Evolutionary conservation across 2,888 invertebrate genomes (phyloP).

Genomic region (Drosophila borealis): DNA sequence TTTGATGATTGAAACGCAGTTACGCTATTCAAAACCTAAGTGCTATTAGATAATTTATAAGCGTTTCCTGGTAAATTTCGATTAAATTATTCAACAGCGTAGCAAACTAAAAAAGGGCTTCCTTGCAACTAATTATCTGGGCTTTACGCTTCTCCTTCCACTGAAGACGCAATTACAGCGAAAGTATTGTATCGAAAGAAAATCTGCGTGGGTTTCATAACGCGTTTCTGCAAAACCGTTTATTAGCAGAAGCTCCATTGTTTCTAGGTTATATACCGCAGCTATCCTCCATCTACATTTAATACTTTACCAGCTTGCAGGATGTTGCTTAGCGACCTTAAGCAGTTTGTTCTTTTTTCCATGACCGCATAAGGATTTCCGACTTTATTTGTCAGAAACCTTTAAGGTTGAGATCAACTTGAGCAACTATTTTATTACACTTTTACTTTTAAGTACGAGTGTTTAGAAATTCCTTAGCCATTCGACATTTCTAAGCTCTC

Average conservation of each 20-base stretch:
- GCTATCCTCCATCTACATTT: no score
- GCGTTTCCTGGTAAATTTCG: neutral
- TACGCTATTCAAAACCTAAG: neutral
- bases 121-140: neutral
- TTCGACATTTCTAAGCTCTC: neutral
- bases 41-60: slow-evolving; percentile 1
- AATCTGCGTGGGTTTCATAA: neutral
- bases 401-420: no score
- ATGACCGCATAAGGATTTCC: no score
- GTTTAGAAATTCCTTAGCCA: neutral
- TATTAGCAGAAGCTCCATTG: no score
- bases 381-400: no score
- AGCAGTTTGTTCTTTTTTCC: no score
- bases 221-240: neutral
- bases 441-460: neutral
- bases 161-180: neutral
- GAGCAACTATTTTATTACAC: neutral
- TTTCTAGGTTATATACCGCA: no score
- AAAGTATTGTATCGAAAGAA: neutral
- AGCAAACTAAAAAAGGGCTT: neutral
- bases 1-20: neutral
- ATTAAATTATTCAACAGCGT: slow-evolving; percentile 1
- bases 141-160: neutral
- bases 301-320: no score
- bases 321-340: no score